A percentile compares a stretch with the other conserved stretches of the same genome.
phyloP scores from a whole-genome alignment of 2,797 vertebrate genomes.

The Gobio occitaniae region DNA sequence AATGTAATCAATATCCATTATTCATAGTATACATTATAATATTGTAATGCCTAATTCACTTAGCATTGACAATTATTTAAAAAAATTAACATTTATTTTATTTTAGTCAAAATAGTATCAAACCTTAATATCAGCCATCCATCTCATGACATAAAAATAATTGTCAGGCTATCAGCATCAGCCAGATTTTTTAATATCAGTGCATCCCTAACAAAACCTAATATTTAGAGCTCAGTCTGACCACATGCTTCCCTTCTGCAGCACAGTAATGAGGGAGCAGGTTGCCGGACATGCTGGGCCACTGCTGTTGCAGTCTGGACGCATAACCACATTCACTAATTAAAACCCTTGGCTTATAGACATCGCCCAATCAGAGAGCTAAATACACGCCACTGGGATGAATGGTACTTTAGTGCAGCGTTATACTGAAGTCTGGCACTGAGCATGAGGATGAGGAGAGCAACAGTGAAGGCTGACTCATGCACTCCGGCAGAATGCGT shows the following conservation, averaged over 20 bases:
- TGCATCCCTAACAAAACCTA: not conserved
- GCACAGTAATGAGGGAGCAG: slow-evolving; percentile 20
- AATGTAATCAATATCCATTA: not conserved
- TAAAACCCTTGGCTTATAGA: slow-evolving; percentile 36
- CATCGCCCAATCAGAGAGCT: slow-evolving; percentile 21
- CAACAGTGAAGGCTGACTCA: slow-evolving; percentile 27
- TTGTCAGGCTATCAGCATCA: not conserved
- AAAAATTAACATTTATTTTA: not conserved
- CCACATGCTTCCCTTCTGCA: slow-evolving; percentile 7
- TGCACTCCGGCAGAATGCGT: slow-evolving; percentile 25
- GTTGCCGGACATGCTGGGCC: slow-evolving; percentile 26
- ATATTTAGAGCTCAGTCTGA: not conserved
- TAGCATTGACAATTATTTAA: not conserved
- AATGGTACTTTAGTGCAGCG: not conserved
- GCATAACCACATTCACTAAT: slow-evolving; percentile 19
- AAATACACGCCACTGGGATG: slow-evolving; percentile 1
- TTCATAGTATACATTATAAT: not conserved
- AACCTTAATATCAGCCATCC: not conserved
- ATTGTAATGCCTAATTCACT: not conserved
- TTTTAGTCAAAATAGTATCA: not conserved
- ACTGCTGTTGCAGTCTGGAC: slow-evolving; percentile 20
- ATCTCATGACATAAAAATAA: not conserved
- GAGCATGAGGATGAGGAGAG: slow-evolving; percentile 11
- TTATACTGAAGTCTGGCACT: not conserved
- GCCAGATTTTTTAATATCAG: not conserved